A percentile compares a stretch with the other conserved stretches of the same genome.
These are phyloP conservation scores for Caenorhabditis latens DNA, from an alignment of 1,140 invertebrate genomes.

Conservation along the genomic window DNA sequence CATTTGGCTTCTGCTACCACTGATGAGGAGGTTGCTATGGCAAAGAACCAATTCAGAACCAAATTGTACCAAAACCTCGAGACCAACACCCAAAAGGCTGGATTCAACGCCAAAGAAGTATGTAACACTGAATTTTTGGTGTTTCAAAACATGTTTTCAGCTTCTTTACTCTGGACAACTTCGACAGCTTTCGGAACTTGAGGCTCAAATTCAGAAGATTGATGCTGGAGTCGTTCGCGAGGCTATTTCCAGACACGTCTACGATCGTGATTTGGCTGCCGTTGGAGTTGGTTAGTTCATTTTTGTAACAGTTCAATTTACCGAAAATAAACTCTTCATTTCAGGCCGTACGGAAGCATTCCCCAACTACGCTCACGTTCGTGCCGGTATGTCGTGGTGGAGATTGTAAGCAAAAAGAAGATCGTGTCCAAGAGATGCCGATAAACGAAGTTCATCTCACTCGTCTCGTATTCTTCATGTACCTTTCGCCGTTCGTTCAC, in stretches of 20 bases:
- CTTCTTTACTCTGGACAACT: constrained; percentile 64
- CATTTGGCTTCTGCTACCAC: constrained; percentile 89
- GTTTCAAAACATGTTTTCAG: constrained; percentile 40
- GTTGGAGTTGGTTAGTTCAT: constrained; percentile 65
- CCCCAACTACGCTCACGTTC: constrained; percentile 63
- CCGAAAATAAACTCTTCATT: constrained; percentile 20
- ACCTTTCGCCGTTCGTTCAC: constrained; percentile 37
- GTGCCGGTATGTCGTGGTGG: constrained; percentile 69
- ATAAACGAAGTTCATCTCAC: background rate
- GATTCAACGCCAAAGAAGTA: constrained; percentile 87
- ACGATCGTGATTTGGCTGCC: constrained; percentile 66
- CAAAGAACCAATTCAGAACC: constrained; percentile 93
- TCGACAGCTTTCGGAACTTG: constrained; percentile 59
- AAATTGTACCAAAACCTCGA: constrained; percentile 96
- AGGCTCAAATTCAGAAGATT: constrained; percentile 53
- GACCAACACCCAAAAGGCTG: constrained; percentile 96
- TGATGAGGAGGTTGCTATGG: constrained; percentile 91
- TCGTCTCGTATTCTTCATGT: constrained; percentile 25
- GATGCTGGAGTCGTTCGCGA: constrained; percentile 63
- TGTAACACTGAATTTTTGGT: background rate
- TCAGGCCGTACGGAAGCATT: constrained; percentile 67
- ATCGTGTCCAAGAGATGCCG: background rate
- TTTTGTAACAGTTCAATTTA: background rate
- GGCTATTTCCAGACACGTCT: constrained; percentile 66
- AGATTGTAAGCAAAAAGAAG: constrained; percentile 59